Percentiles rank a stretch among this genome's conserved stretches.
Conservation (phyloP, 2,797 vertebrate genomes). For the Mormyrops attenuatus region DNA sequence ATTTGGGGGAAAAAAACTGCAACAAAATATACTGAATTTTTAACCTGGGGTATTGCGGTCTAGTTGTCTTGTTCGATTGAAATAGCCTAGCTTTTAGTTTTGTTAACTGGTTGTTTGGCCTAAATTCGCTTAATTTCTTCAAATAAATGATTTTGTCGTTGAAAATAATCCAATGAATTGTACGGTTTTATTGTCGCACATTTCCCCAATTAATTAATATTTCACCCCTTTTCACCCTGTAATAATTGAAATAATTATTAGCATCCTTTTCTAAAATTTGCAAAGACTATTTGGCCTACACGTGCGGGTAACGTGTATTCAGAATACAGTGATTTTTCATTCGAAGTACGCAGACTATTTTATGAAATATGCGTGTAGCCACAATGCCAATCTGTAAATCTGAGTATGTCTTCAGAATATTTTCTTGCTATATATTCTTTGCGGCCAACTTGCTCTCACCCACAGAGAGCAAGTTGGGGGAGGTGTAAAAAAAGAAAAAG, state of each 20-base stretch:
- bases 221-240: background rate
- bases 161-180: background rate
- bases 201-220: background rate
- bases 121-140: background rate
- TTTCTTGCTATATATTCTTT: background rate
- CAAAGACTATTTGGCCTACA: background rate
- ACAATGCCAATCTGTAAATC: background rate
- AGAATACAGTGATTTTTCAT: background rate
- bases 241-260: background rate
- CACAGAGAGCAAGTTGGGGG: too few species aligned
- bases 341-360: background rate
- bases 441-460: background rate
- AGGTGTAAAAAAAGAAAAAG: too few species aligned
- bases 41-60: background rate
- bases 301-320: background rate
- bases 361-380: background rate
- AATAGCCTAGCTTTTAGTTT: background rate
- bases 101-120: background rate
- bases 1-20: background rate
- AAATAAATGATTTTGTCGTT: background rate
- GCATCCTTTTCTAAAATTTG: background rate
- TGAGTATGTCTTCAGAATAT: background rate
- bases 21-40: background rate
- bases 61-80: background rate
- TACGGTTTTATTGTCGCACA: background rate